These are phyloP conservation scores for Zosterops borbonicus DNA, from an alignment of 2,113 vertebrate species.

Conservation along the genomic window DNA sequence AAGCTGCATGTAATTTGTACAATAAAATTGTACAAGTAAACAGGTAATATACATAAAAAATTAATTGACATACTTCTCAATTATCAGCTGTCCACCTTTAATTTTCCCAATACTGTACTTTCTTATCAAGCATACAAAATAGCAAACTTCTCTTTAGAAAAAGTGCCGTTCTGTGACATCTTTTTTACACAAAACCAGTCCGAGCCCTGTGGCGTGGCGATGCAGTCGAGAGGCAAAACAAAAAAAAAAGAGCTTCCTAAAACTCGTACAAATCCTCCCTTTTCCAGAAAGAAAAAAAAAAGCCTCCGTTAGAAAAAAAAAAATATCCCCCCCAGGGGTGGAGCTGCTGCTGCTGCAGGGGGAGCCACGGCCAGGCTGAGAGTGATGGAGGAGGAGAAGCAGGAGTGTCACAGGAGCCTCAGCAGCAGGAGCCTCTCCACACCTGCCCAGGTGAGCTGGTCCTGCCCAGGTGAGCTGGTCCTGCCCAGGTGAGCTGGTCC, in stretches of 20 bases:
- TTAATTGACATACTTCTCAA: conserved; percentile 89
- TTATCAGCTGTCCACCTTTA: conserved; percentile 85
- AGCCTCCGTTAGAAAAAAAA: conserved; percentile 53
- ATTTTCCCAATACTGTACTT: conserved; percentile 84
- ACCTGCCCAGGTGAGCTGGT: not conserved
- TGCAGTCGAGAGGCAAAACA: conserved; percentile 78
- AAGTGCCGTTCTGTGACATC: conserved; percentile 86
- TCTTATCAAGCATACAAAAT: conserved; percentile 87
- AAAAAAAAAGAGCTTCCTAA: conserved; percentile 42
- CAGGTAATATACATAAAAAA: conserved; percentile 97
- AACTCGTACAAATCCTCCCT: conserved; percentile 73
- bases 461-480: not conserved
- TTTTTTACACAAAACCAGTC: conserved; percentile 80
- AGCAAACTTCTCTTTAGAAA: conserved; percentile 85
- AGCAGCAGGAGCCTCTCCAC: too few species aligned
- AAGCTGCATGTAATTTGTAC: conserved; percentile 96
- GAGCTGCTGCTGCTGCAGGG: conserved; percentile 68
- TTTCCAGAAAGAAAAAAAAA: conserved; percentile 51
- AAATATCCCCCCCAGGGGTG: conserved; percentile 73
- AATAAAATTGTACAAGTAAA: conserved; percentile 96
- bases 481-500: not conserved
- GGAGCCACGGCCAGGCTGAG: conserved; percentile 55
- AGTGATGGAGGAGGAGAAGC: not conserved
- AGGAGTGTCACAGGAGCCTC: not conserved
- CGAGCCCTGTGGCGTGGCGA: conserved; percentile 72